Evolutionary conservation across 1,140 invertebrate species (phyloP).

Genomic region (Drosophila carrolli): DNA sequence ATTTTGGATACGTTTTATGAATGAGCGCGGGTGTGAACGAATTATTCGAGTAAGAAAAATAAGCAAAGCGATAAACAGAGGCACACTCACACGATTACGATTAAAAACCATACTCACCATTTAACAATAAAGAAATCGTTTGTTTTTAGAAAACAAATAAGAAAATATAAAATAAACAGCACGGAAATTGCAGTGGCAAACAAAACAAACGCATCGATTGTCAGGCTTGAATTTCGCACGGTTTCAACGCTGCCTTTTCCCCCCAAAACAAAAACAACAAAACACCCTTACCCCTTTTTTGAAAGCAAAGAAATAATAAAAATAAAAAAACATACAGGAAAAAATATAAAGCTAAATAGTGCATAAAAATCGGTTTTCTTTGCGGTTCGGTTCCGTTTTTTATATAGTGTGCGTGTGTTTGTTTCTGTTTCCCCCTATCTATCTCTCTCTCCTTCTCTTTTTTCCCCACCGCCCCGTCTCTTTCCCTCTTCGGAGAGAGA

Average conservation of each 20-base stretch:
- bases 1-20: constrained; percentile 66
- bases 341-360: constrained; percentile 72
- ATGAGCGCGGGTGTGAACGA: constrained; percentile 75
- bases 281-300: background rate
- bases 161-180: constrained; percentile 53
- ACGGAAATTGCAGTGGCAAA: constrained; percentile 72
- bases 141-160: constrained; percentile 59
- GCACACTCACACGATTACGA: constrained; percentile 11
- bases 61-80: constrained; percentile 60
- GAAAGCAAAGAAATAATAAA: constrained; percentile 19
- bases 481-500: background rate
- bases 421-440: constrained; percentile 25
- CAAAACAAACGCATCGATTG: constrained; percentile 77
- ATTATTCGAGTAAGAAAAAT: constrained; percentile 59
- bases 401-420: constrained; percentile 20
- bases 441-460: background rate
- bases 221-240: constrained; percentile 65
- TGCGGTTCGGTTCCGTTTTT: constrained; percentile 63
- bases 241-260: background rate
- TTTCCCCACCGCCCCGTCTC: background rate
- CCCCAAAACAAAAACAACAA: background rate
- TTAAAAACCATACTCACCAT: constrained; percentile 20
- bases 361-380: constrained; percentile 75
- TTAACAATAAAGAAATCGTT: constrained; percentile 79
- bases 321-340: constrained; percentile 52